A percentile compares a stretch with the other conserved stretches of the same genome.
Evolutionary conservation across 2,113 vertebrate species (phyloP).

Genomic region (Silurus glanis): DNA sequence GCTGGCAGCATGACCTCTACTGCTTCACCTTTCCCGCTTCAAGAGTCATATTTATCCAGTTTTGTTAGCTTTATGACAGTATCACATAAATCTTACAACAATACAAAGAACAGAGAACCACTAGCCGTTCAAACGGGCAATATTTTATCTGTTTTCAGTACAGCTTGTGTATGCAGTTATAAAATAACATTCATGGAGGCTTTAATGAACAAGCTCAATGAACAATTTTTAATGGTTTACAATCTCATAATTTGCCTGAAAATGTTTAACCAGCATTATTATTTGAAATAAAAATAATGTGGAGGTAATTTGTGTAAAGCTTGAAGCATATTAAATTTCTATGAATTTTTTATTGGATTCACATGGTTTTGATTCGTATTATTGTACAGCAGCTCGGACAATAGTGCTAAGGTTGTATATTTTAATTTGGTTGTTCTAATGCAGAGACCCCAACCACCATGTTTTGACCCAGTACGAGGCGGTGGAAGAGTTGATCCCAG

Average conservation of each 20-base stretch:
- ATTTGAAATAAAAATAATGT: not conserved
- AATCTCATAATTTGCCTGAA: not conserved
- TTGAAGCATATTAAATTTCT: not conserved
- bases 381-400: not conserved
- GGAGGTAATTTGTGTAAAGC: not conserved
- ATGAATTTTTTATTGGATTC: not conserved
- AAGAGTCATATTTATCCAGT: slow-evolving; percentile 31
- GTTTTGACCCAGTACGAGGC: too few relatives aligned
- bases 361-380: not conserved
- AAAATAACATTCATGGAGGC: not conserved
- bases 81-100: slow-evolving; percentile 67
- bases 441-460: too few relatives aligned
- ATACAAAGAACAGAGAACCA: slow-evolving; percentile 66
- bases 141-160: not conserved
- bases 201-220: not conserved
- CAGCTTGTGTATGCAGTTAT: not conserved
- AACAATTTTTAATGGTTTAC: not conserved
- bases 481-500: too few relatives aligned
- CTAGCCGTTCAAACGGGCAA: slow-evolving; percentile 28
- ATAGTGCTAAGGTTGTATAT: not conserved
- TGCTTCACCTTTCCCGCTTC: not conserved
- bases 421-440: too few relatives aligned
- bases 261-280: not conserved
- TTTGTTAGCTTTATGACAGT: slow-evolving; percentile 71
- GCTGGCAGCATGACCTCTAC: not conserved